phyloP scores from a whole-genome alignment of 2,888 invertebrate genomes.

The Cylloceria caligata region DNA sequence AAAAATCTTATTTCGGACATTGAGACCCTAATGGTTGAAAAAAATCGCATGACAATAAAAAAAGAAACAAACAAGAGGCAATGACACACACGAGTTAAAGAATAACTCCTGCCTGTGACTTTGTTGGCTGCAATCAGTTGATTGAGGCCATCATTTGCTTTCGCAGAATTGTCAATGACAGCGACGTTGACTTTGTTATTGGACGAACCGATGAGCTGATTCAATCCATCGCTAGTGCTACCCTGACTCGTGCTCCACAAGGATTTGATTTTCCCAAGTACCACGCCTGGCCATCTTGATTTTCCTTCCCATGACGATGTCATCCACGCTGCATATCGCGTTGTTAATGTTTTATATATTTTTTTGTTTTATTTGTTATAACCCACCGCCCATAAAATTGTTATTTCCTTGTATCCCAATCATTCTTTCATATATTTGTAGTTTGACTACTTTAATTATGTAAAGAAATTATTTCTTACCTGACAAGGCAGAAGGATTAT shows the following conservation, averaged over 20 bases:
- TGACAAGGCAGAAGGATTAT: conserved; percentile 89
- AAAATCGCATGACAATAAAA: conserved; percentile 28
- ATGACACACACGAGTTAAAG: conserved; percentile 60
- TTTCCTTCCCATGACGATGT: conserved; percentile 85
- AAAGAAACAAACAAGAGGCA: conserved; percentile 41
- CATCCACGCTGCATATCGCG: conserved; percentile 83
- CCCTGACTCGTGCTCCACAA: conserved; percentile 93
- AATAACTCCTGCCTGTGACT: conserved; percentile 70
- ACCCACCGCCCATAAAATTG: conserved; percentile 36
- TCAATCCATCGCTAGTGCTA: conserved; percentile 91
- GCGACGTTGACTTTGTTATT: conserved; percentile 87
- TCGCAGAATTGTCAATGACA: conserved; percentile 51
- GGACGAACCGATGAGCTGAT: conserved; percentile 87
- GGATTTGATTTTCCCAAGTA: conserved; percentile 95
- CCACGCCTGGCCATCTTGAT: conserved; percentile 90
- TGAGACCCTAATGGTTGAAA: neutral
- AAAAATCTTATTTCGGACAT: neutral
- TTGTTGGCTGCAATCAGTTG: conserved; percentile 66
- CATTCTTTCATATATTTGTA: conserved; percentile 5
- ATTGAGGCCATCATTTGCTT: conserved; percentile 64
- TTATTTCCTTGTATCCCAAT: no score
- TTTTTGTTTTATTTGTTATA: conserved; percentile 25
- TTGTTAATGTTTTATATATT: conserved; percentile 56
- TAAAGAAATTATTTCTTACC: conserved; percentile 85
- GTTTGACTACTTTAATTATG: neutral